These are phyloP conservation scores for Oceanodroma leucorhoa DNA, from an alignment of 2,797 vertebrate genomes.

Conservation along the genomic window DNA sequence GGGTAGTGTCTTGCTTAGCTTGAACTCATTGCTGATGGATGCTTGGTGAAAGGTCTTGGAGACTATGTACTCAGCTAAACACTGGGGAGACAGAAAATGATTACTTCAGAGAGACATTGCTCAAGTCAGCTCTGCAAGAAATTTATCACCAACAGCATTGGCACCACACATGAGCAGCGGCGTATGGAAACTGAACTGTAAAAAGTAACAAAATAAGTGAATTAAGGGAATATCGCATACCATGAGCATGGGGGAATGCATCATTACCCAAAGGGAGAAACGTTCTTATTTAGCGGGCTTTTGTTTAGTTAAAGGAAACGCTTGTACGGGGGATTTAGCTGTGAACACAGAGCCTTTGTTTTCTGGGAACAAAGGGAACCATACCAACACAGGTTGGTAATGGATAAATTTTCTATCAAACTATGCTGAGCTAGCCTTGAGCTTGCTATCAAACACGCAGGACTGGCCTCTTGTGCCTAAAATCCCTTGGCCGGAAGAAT, in stretches of 20 bases:
- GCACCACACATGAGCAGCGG: conserved; percentile 49
- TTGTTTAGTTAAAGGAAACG: neutral
- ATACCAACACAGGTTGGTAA: neutral
- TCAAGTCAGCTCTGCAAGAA: conserved; percentile 65
- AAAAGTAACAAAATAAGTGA: conserved; percentile 53
- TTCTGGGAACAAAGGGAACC: conserved; percentile 3
- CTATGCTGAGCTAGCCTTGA: neutral
- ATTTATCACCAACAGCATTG: conserved; percentile 59
- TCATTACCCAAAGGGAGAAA: conserved; percentile 47
- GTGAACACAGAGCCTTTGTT: conserved; percentile 27
- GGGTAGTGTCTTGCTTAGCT: conserved; percentile 13
- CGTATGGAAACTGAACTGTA: conserved; percentile 56
- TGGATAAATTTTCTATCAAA: neutral
- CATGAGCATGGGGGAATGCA: neutral
- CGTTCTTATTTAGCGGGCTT: neutral
- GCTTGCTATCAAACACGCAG: accelerated
- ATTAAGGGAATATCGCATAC: conserved; percentile 28
- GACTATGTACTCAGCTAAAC: conserved; percentile 41
- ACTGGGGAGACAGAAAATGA: conserved; percentile 51
- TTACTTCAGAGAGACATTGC: conserved; percentile 48
- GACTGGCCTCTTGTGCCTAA: neutral
- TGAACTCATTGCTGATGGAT: conserved; percentile 16
- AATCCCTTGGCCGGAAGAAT: neutral
- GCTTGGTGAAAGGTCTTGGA: conserved; percentile 40
- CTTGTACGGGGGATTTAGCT: neutral